Conservation (phyloP, 1,140 invertebrate genomes). For the Cataglyphis hispanica region DNA sequence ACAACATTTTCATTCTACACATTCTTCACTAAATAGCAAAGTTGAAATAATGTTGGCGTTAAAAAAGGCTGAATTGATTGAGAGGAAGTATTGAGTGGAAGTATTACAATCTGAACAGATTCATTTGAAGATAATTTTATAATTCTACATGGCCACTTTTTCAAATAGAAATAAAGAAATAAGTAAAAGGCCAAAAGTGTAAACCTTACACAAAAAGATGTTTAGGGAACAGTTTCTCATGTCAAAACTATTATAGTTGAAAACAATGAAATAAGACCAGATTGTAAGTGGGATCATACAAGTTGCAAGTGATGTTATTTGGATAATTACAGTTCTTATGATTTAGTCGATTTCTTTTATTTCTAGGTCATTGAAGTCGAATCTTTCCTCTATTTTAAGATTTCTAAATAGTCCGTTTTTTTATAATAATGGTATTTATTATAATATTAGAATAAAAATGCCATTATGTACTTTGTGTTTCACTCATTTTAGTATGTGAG, state of each 20-base stretch:
- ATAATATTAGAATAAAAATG: background rate
- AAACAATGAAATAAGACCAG: constrained; percentile 25
- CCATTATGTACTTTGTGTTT: background rate
- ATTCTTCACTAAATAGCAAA: background rate
- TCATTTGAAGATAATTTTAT: background rate
- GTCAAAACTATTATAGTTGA: constrained; percentile 14
- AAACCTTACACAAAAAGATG: background rate
- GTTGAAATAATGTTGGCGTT: background rate
- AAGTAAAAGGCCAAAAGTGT: background rate
- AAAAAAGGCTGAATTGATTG: background rate
- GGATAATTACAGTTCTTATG: background rate
- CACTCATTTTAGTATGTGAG: background rate
- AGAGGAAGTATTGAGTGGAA: too few species aligned
- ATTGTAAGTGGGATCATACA: background rate
- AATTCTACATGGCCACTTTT: constrained; percentile 1
- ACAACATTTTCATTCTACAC: constrained; percentile 17
- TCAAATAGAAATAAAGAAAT: background rate
- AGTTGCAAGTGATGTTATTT: constrained; percentile 2
- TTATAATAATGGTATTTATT: background rate
- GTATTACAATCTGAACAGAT: background rate
- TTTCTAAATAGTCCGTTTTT: background rate
- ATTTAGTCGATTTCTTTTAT: background rate
- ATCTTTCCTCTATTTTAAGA: background rate
- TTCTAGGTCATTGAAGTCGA: background rate
- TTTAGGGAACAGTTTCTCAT: background rate